Conservation (phyloP, 2,888 invertebrate genomes). For the Amblyjoppa fuscipennis region DNA sequence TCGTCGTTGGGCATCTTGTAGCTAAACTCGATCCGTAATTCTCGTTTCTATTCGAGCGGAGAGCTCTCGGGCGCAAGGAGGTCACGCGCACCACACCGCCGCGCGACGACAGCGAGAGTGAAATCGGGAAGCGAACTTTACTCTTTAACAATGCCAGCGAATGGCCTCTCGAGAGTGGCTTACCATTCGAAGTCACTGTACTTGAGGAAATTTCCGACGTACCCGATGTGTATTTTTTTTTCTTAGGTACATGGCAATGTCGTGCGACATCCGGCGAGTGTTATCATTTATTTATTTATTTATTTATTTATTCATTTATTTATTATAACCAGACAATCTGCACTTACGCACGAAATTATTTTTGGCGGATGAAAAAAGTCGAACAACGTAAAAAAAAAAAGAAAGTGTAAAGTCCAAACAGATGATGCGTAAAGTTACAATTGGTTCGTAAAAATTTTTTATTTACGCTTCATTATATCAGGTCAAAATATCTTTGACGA, state of each 20-base stretch:
- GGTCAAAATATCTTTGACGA: neutral
- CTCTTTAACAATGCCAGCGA: constrained; percentile 64
- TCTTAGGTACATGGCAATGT: neutral
- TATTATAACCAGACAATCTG: too few species aligned
- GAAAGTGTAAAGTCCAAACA: too few species aligned
- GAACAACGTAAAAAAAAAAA: neutral
- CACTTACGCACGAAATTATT: neutral
- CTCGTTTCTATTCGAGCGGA: constrained; percentile 8
- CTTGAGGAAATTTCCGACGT: neutral
- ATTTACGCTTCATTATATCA: neutral
- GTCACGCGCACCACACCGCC: constrained; percentile 56
- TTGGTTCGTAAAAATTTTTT: neutral
- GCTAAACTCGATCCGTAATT: neutral
- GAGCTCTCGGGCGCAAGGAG: constrained; percentile 57
- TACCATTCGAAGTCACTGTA: neutral
- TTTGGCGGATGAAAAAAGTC: neutral
- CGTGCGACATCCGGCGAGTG: neutral
- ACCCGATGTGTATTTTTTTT: neutral
- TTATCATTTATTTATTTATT: neutral
- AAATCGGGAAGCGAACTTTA: constrained; percentile 68
- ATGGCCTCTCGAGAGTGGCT: constrained; percentile 7
- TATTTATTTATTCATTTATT: too few species aligned
- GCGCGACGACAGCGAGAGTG: constrained; percentile 66
- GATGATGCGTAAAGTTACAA: neutral
- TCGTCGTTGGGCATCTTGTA: neutral